Percentiles rank a stretch among this genome's conserved stretches.
Evolutionary conservation across 2,888 invertebrate genomes (phyloP).

Genomic region (Parelbella ahira): DNA sequence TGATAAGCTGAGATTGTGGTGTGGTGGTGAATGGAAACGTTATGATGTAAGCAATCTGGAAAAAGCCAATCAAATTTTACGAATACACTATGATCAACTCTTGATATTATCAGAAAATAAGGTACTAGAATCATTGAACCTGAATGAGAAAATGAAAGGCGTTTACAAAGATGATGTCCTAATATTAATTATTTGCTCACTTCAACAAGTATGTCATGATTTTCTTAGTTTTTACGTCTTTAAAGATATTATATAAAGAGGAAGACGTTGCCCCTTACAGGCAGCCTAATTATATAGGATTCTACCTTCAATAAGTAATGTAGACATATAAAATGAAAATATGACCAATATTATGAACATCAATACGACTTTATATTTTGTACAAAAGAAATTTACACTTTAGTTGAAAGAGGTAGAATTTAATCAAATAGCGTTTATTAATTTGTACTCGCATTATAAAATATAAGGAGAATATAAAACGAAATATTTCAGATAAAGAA

Average conservation of each 20-base stretch:
- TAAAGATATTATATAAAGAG: too few species aligned
- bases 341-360: too few species aligned
- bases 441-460: too few species aligned
- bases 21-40: conserved; percentile 28
- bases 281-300: too few species aligned
- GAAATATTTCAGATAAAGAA: conserved; percentile 48
- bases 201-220: conserved; percentile 3
- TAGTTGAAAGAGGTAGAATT: too few species aligned
- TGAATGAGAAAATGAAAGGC: conserved; percentile 57
- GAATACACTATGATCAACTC: conserved; percentile 53
- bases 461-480: background rate
- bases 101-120: conserved; percentile 47
- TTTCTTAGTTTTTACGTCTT: too few species aligned
- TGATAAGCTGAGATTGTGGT: conserved; percentile 59
- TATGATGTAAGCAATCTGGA: conserved; percentile 25
- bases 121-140: conserved; percentile 56
- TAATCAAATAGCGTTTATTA: too few species aligned
- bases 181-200: conserved; percentile 43
- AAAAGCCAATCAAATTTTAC: conserved; percentile 36
- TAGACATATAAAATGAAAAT: too few species aligned
- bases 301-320: too few species aligned
- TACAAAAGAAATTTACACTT: too few species aligned
- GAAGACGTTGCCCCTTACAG: too few species aligned
- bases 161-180: conserved; percentile 57
- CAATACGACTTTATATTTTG: too few species aligned